Base-by-base conservation (phyloP, 2,797 vertebrate species). In the Lutjanus argentimaculatus region DNA sequence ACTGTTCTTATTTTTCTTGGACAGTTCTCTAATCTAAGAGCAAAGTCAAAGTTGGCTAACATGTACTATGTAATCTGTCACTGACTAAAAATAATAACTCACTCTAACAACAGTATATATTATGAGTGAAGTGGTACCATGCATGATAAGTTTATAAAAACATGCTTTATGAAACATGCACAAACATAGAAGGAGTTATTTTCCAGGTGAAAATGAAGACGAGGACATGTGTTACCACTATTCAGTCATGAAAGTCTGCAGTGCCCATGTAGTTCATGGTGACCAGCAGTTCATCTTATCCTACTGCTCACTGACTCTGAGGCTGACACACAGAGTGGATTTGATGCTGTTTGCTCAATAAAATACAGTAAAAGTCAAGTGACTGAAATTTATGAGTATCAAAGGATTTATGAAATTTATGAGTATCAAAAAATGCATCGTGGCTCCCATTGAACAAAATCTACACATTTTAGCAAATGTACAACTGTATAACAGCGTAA, bases 101-200 rank as follows among this genome's bases (percentile, higher is more conserved):
- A 36, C 30, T 36, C 4, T 36, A 36, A 36, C 30, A 36, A 40
- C 2, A 46, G 14, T 52, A 12, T 64, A 40, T 75, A 0, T 16
- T 16, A 17, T 78, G 30, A 62, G 2, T 74, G 53, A 61, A 69
- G 22, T 51, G 56, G 16, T 56, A 48, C 8, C 72, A 67, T 91
- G 89, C 87, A 82, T 3, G n/a, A 82, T 3, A 21, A 0, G 19
- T 30, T 21, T 13, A 52, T 17, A 30, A 67, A 73, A 66, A 46
- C 80, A 91, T 89, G 89, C 92, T 40, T 69, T 7, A 84, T 65
- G 69, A 77, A 49, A 83, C 89, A 75, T 91, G 90, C 89, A 91
- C 70, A 67, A 64, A 81, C 67, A 82, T 22, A 62, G 59, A 85
- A 25, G 58, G 45, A 52, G 83, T 75, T 67, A 71, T n/a, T 79